A percentile compares a stretch with the other conserved stretches of the same genome.
These are phyloP conservation scores for Psococerastis gibbosa DNA, from an alignment of 2,888 invertebrate genomes.

Conservation along the genomic window DNA sequence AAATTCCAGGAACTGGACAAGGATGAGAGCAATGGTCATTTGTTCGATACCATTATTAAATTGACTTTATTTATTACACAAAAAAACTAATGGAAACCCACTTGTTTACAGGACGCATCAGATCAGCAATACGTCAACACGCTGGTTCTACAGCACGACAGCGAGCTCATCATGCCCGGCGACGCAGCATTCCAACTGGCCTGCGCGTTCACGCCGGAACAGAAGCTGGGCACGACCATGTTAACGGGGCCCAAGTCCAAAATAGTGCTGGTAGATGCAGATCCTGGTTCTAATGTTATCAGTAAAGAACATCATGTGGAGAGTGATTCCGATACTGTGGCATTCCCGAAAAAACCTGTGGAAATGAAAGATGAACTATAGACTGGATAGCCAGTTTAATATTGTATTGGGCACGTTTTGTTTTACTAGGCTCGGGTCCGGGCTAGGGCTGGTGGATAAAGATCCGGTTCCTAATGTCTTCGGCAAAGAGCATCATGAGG, in stretches of 20 bases:
- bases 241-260: conserved; percentile 25
- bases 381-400: too few species aligned
- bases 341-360: conserved; percentile 15
- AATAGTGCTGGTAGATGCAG: conserved; percentile 34
- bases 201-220: conserved; percentile 39
- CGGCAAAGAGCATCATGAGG: conserved; percentile 13
- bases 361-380: conserved; percentile 15
- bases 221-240: conserved; percentile 32
- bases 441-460: conserved; percentile 33
- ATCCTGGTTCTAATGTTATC: conserved; percentile 26
- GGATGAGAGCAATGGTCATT: too few species aligned
- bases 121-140: conserved; percentile 38
- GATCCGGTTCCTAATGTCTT: conserved; percentile 28
- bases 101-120: conserved; percentile 24
- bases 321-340: conserved; percentile 14
- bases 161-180: conserved; percentile 41
- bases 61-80: too few species aligned
- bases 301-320: conserved; percentile 13
- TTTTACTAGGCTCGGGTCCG: conserved; percentile 23
- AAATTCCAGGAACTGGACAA: too few species aligned
- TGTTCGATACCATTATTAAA: too few species aligned
- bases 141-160: conserved; percentile 44
- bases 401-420: too few species aligned
- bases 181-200: conserved; percentile 44
- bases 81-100: too few species aligned